Percentiles rank a stretch among this genome's conserved stretches.
These are phyloP conservation scores for Prochilodus magdalenae DNA, from an alignment of 2,113 vertebrate species.

Conservation along the genomic window DNA sequence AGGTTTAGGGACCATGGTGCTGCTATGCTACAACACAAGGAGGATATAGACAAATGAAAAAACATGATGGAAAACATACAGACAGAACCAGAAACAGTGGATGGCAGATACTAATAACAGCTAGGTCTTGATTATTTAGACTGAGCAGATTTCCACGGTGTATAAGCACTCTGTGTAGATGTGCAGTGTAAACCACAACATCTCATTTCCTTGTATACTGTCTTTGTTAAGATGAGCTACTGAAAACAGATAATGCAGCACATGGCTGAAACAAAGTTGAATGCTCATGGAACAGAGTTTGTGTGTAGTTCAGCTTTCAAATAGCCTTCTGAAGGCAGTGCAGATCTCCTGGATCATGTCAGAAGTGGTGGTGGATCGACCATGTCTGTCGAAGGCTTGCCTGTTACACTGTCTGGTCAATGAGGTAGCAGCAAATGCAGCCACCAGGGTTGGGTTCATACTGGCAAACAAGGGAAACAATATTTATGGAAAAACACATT, in stretches of 20 bases:
- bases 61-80: background rate
- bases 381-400: conserved; percentile 89
- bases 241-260: background rate
- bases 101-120: background rate
- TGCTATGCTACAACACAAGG: background rate
- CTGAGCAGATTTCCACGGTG: background rate
- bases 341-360: conserved; percentile 95
- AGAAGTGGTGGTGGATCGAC: conserved; percentile 89
- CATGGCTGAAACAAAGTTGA: background rate
- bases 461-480: conserved; percentile 53
- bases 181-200: background rate
- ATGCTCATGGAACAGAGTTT: background rate
- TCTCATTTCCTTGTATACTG: background rate
- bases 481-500: background rate
- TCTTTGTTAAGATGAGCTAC: background rate
- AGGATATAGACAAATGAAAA: background rate
- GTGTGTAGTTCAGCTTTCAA: conserved; percentile 83
- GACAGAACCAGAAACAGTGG: background rate
- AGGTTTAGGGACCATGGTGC: background rate
- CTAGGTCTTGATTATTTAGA: background rate
- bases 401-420: conserved; percentile 90
- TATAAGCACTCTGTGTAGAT: background rate
- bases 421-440: conserved; percentile 89
- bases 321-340: conserved; percentile 88
- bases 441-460: conserved; percentile 87